phyloP scores from a whole-genome alignment of 2,797 vertebrate genomes.

The Falco biarmicus region DNA sequence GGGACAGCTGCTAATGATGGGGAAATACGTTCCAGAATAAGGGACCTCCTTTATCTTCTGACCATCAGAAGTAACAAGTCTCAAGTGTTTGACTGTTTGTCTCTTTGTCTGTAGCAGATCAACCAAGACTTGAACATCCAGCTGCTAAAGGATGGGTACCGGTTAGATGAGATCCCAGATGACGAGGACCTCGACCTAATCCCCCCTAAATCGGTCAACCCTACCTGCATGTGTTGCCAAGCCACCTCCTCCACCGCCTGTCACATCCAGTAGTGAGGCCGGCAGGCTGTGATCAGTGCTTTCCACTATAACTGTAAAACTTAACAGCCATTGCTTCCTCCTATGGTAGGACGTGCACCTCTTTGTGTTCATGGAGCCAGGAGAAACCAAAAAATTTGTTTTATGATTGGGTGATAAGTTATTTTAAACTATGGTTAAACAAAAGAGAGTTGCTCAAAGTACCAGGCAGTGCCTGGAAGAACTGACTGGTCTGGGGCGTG shows the following conservation, averaged over 20 bases:
- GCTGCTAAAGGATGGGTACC: conserved; percentile 97
- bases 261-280: conserved; percentile 92
- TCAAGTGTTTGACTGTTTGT: conserved; percentile 56
- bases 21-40: not conserved
- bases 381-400: conserved; percentile 82
- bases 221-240: conserved; percentile 99
- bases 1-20: not conserved
- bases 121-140: conserved; percentile 99
- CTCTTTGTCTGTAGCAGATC: conserved; percentile 90
- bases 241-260: conserved; percentile 94
- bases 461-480: conserved; percentile 4
- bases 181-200: conserved; percentile 98
- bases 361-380: conserved; percentile 85
- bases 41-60: not conserved
- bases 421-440: conserved; percentile 47
- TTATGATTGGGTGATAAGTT: conserved; percentile 65
- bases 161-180: conserved; percentile 96
- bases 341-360: conserved; percentile 95
- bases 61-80: not conserved
- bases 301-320: conserved; percentile 81
- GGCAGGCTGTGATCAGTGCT: conserved; percentile 61
- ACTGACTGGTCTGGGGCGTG: not conserved
- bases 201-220: conserved; percentile 96
- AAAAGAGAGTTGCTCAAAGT: conserved; percentile 16
- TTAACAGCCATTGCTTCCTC: conserved; percentile 93